Evolutionary conservation across 2,888 invertebrate genomes (phyloP), one percentile per base, ranked within the genome.

Genomic region (Caenorhabditis uteleia): DNA sequence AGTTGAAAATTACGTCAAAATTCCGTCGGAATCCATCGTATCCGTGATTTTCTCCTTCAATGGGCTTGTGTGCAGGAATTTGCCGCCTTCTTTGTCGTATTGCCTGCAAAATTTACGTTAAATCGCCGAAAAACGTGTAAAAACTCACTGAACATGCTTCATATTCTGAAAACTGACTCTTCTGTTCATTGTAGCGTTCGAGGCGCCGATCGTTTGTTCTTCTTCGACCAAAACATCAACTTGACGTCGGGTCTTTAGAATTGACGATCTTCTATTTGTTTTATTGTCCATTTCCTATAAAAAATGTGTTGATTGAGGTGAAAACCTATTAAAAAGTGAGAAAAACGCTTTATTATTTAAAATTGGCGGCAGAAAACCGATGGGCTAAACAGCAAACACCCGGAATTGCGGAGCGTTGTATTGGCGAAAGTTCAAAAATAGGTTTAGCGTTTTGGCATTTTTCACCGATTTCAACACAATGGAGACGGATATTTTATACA

Each of bases 151-250:
- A 18, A 64, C 57, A 21, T 64, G 62, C 16, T 64, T 64, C 34
- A 49, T 20, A 34, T 57, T 53, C 10, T 57, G 57, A 49, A 64
- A 64, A 33, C 62, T 64, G 29, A 64, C 62, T 3, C 62, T 47
- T 53, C 62, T 42, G 23, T 44, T 39, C 12, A 18, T 45, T 8
- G 29, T 27, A 2, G 25, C 20, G 8, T 29, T 26, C 2, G 44
- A 29, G 2, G 33, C 26, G 6, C 25, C 39, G 18, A 20, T 12
- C 7, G 18, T 38, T 8, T 44, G 23, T 14, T 33, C 46, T 10
- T 48, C 45, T 18, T 64, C 62, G 14, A 48, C 44, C n/a, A 39
- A 18, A 1, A 34, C 18, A 16, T 60, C 60, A 4, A 34, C 21
- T 6, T 27, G 39, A 12, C 47, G 44, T 3, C 62, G 43, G 4